Percentiles rank a stretch among this genome's conserved stretches.
Evolutionary conservation across 2,797 vertebrate species (phyloP).

Genomic region (Buceros bicornis): DNA sequence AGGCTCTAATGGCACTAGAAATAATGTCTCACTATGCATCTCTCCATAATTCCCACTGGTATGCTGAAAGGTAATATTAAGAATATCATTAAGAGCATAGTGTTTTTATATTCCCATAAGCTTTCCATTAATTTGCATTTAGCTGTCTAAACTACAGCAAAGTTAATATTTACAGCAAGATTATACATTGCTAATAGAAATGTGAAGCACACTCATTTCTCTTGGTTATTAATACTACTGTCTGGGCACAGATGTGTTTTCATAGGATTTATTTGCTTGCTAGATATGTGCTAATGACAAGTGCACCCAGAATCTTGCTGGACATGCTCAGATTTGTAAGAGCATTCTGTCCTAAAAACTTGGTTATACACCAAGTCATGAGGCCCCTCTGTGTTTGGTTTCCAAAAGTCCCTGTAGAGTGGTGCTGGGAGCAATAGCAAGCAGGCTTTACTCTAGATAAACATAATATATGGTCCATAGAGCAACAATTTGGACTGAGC

Average conservation of each 20-base stretch:
- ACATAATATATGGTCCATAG: neutral
- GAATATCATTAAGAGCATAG: slow-evolving; percentile 66
- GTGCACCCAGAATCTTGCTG: neutral
- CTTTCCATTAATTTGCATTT: slow-evolving; percentile 70
- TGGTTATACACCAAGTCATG: neutral
- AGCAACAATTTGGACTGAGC: neutral
- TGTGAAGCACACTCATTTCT: slow-evolving; percentile 22
- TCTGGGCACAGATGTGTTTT: neutral
- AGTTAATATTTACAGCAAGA: slow-evolving; percentile 75
- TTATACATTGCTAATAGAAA: slow-evolving; percentile 65
- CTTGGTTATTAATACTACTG: neutral
- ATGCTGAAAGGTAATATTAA: slow-evolving; percentile 55
- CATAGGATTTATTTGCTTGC: neutral
- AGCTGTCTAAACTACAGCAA: slow-evolving; percentile 50
- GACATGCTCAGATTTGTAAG: neutral
- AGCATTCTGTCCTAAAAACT: neutral
- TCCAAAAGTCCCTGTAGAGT: neutral
- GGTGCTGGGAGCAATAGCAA: neutral
- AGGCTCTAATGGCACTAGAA: slow-evolving; percentile 40
- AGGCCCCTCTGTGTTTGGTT: neutral
- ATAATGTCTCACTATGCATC: neutral
- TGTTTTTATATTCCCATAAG: slow-evolving; percentile 52
- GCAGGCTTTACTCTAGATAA: neutral
- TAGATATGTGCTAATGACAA: neutral
- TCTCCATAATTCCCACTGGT: slow-evolving; percentile 50